phyloP scores from a whole-genome alignment of 2,797 vertebrate species.

The Sparidentex hasta region DNA sequence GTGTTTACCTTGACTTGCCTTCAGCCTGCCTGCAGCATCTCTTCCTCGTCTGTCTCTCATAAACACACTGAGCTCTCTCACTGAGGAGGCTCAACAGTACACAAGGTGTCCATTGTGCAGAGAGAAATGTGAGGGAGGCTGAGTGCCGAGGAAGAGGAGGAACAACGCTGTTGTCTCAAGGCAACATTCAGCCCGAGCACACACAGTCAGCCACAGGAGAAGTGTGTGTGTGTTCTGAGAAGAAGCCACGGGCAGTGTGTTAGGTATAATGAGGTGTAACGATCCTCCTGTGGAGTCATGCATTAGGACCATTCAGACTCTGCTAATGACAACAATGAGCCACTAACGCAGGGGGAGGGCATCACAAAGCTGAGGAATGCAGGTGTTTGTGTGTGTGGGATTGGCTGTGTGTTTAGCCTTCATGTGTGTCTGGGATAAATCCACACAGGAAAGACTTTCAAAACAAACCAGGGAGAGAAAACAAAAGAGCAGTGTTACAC shows the following conservation, averaged over 20 bases:
- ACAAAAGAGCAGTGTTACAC: neutral
- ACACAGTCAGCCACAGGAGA: conserved; percentile 18
- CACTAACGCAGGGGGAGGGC: conserved; percentile 48
- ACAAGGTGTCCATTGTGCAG: conserved; percentile 67
- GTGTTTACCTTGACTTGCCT: conserved; percentile 60
- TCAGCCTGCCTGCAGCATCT: conserved; percentile 61
- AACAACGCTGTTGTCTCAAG: conserved; percentile 43
- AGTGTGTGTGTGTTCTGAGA: conserved; percentile 19
- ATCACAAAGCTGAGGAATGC: conserved; percentile 64
- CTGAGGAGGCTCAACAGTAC: conserved; percentile 31
- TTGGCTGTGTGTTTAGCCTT: conserved; percentile 53
- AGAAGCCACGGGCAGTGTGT: conserved; percentile 50
- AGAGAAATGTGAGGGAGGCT: conserved; percentile 50
- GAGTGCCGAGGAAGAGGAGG: conserved; percentile 23
- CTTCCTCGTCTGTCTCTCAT: conserved; percentile 18
- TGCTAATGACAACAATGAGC: conserved; percentile 78
- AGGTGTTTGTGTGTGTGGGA: conserved; percentile 61
- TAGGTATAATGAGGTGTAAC: conserved; percentile 71
- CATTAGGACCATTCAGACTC: conserved; percentile 71
- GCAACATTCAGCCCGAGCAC: conserved; percentile 41
- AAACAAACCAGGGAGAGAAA: conserved; percentile 39
- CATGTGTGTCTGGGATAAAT: conserved; percentile 52
- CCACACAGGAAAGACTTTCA: conserved; percentile 47
- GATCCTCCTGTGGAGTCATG: conserved; percentile 61
- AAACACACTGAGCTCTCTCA: conserved; percentile 45